These are phyloP conservation scores for Elachura formosa DNA, from an alignment of 2,113 vertebrate species.

Conservation along the genomic window DNA sequence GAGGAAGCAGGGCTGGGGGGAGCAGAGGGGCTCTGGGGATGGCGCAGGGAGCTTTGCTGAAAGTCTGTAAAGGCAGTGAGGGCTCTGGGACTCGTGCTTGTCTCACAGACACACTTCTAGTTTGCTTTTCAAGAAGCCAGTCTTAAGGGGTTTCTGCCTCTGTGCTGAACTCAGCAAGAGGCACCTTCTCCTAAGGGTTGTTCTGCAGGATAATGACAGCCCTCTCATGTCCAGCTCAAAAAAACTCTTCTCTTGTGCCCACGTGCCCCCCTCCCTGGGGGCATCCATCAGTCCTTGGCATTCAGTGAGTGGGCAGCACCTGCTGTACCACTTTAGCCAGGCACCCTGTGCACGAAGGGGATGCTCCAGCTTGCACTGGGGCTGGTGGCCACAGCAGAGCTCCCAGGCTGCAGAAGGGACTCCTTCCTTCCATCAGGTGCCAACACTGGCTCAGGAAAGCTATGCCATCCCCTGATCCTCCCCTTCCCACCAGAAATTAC, in stretches of 20 bases:
- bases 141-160: not conserved
- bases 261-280: not conserved
- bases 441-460: not conserved
- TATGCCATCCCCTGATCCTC: not conserved
- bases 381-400: not conserved
- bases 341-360: accelerated
- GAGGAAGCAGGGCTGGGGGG: not conserved
- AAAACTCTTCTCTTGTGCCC: not conserved
- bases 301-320: not conserved
- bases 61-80: not conserved
- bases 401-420: not conserved
- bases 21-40: not conserved
- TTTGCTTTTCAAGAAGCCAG: not conserved
- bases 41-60: not conserved
- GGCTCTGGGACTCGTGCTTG: not conserved
- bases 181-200: not conserved
- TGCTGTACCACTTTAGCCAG: not conserved
- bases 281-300: accelerated
- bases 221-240: no score
- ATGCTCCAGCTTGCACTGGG: not conserved
- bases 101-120: not conserved
- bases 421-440: not conserved
- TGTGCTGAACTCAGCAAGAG: not conserved
- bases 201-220: not conserved
- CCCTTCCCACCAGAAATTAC: not conserved